Percentiles rank a stretch among this genome's conserved stretches.
These are phyloP conservation scores for Arctia plantaginis DNA, from an alignment of 2,888 invertebrate genomes.

Conservation along the genomic window DNA sequence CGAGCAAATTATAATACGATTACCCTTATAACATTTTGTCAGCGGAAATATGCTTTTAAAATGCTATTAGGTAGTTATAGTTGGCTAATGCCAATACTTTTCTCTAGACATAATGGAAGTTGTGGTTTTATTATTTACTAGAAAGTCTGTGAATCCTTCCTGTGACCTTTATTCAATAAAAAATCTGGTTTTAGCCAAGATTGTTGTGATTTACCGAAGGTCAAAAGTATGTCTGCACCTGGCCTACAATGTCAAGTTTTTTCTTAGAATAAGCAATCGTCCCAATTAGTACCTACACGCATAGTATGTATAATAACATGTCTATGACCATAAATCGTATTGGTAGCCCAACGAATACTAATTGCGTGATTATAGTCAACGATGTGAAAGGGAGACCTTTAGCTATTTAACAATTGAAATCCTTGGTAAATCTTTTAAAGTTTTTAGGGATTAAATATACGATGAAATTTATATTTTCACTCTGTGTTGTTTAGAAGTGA, in stretches of 20 bases:
- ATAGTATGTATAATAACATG: background rate
- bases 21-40: constrained; percentile 19
- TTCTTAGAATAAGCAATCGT: background rate
- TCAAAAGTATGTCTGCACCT: constrained; percentile 5
- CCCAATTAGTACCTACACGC: background rate
- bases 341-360: background rate
- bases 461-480: background rate
- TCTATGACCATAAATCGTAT: too few species aligned
- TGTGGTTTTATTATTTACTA: background rate
- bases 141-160: background rate
- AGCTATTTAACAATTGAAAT: constrained; percentile 17
- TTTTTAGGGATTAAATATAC: background rate
- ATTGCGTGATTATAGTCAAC: constrained; percentile 13
- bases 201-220: constrained; percentile 2
- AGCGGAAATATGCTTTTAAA: constrained; percentile 8
- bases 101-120: background rate
- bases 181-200: background rate
- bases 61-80: background rate
- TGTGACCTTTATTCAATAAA: background rate
- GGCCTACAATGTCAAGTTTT: background rate
- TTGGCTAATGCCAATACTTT: background rate
- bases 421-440: constrained; percentile 16
- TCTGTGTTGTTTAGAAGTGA: background rate
- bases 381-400: constrained; percentile 25
- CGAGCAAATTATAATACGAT: constrained; percentile 38